A percentile compares a stretch with the other conserved stretches of the same genome.
Evolutionary conservation across 1,140 invertebrate genomes (phyloP).

Genomic region (Pachypeltis micranthus): DNA sequence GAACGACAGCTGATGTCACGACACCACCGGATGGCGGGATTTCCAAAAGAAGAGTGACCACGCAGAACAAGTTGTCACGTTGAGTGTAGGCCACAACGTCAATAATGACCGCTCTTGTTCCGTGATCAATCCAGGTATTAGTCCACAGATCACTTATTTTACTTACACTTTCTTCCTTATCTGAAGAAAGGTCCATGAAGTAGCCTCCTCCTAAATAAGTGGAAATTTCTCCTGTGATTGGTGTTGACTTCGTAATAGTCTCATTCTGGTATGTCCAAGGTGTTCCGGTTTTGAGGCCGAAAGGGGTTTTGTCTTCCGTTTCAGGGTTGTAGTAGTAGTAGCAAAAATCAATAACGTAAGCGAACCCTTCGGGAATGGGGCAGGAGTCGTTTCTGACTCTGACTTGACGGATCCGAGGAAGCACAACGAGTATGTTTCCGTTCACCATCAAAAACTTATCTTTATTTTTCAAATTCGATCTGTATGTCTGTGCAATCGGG

Average conservation of each 20-base stretch:
- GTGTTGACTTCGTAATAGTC: not conserved
- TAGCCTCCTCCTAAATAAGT: not conserved
- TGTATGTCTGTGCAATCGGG: not conserved
- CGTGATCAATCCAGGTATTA: not conserved
- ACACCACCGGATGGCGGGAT: slow-evolving; percentile 59
- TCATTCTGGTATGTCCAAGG: not conserved
- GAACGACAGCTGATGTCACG: slow-evolving; percentile 44
- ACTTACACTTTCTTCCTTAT: not conserved
- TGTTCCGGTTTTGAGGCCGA: not conserved
- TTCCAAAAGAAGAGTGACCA: slow-evolving; percentile 42
- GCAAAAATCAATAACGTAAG: not conserved
- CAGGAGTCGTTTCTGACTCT: not conserved
- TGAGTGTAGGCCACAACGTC: not conserved
- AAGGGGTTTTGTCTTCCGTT: not conserved
- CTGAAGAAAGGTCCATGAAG: not conserved
- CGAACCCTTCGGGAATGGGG: not conserved
- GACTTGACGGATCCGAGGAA: not conserved
- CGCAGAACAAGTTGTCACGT: not conserved
- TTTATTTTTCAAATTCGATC: not conserved
- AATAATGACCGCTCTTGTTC: not conserved
- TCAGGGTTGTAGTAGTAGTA: not conserved
- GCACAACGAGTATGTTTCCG: not conserved
- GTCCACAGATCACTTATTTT: not conserved
- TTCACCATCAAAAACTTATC: not conserved
- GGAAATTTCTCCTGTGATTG: not conserved